Evolutionary conservation across 37 sponge, comb jelly and placozoan genomes (phyloP), one percentile per base, ranked within the genome.

Genomic region (Beroe forskalii): DNA sequence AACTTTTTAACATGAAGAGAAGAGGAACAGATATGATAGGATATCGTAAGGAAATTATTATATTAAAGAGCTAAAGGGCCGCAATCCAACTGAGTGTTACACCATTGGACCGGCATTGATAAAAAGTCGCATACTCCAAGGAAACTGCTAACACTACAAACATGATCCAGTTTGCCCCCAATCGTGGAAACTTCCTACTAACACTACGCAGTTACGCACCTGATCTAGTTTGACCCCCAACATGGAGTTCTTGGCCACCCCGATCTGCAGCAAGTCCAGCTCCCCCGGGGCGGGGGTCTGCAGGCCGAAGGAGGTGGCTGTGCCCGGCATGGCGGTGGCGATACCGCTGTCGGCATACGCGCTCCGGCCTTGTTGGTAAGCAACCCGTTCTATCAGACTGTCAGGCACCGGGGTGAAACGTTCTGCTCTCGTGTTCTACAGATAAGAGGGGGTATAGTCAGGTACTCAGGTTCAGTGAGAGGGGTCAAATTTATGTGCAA

Each of bases 161-260:
- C n/a, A n/a, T n/a, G n/a, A n/a, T n/a, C n/a, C n/a, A n/a, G n/a
- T n/a, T n/a, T n/a, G n/a, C n/a, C n/a, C n/a, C n/a, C n/a, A n/a
- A n/a, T n/a, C n/a, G n/a, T n/a, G n/a, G n/a, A n/a, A n/a, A n/a
- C n/a, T n/a, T n/a, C n/a, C n/a, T n/a, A n/a, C n/a, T n/a, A n/a
- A n/a, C n/a, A n/a, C n/a, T n/a, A n/a, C n/a, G n/a, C n/a, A n/a
- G n/a, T n/a, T n/a, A n/a, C n/a, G n/a, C n/a, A 95, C 97, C 96
- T 97, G 99, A 76, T 97, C 99, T 35, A 97, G 92, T 63, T 97
- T 95, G 28, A 97, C 95, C 12, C 95, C 94, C 90, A 97, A 44
- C 92, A 97, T 95, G 31, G 95, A 94, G 93, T 96, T 97, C 32
- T 95, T 92, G 44, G 96, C 99, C 62, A 96, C 96, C 91, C 99